phyloP scores from a whole-genome alignment of 2,888 invertebrate genomes.

The Taphrorychus bicolor region DNA sequence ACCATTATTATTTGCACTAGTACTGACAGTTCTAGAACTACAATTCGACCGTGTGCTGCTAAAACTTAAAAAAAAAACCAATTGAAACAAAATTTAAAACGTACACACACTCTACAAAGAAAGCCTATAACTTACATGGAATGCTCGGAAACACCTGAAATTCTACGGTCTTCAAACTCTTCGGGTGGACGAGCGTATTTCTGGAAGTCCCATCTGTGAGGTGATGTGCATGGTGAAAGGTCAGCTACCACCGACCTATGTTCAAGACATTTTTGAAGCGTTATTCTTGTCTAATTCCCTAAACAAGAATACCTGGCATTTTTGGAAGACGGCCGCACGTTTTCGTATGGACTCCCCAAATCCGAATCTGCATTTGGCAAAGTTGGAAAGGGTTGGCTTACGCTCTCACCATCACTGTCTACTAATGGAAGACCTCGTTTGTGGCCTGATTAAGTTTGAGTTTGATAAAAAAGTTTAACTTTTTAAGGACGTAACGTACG shows the following conservation, averaged over 20 bases:
- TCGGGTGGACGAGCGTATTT: constrained; percentile 61
- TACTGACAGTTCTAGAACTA: constrained; percentile 6
- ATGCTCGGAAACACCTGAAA: constrained; percentile 66
- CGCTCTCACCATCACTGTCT: constrained; percentile 59
- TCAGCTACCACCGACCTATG: constrained; percentile 58
- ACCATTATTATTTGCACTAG: constrained; percentile 17
- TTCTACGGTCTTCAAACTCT: constrained; percentile 63
- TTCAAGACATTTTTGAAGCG: background rate
- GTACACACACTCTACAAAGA: too few relatives aligned
- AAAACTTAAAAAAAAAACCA: constrained; percentile 23
- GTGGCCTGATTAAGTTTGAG: constrained; percentile 46
- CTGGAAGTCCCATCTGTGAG: constrained; percentile 63
- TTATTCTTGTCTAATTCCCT: too few relatives aligned
- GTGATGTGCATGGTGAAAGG: constrained; percentile 65
- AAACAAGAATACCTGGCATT: constrained; percentile 48
- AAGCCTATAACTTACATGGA: constrained; percentile 64
- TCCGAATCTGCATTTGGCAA: constrained; percentile 68
- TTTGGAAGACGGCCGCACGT: constrained; percentile 64
- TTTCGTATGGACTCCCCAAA: constrained; percentile 68
- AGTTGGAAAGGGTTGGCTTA: constrained; percentile 68
- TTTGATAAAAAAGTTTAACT: background rate
- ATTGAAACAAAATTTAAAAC: constrained; percentile 1
- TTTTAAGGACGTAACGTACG: constrained; percentile 65
- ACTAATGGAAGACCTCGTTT: constrained; percentile 52
- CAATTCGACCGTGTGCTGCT: constrained; percentile 21